Percentiles rank a stretch among this genome's conserved stretches.
Conservation (phyloP, 2,797 vertebrate species). For the Phaenicophaeus curvirostris region DNA sequence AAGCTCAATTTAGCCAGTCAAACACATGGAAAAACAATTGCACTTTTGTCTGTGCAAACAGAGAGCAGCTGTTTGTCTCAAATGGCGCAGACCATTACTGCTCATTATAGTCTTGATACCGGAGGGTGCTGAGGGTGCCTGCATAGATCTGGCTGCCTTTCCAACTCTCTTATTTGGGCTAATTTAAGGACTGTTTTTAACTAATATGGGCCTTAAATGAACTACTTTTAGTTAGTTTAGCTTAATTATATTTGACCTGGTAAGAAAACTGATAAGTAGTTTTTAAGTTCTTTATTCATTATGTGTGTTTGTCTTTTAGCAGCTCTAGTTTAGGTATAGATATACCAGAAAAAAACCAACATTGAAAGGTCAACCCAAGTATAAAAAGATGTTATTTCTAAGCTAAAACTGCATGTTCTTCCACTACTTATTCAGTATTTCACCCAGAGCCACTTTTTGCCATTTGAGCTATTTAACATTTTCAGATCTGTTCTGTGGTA, state of each 20-base stretch:
- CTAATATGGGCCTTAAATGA: not conserved
- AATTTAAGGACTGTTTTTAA: not conserved
- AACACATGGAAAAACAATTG: constrained; percentile 62
- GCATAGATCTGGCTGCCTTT: not conserved
- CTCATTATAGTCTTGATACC: not conserved
- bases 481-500: not conserved
- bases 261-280: not conserved
- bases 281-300: not conserved
- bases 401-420: not conserved
- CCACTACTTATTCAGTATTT: not conserved
- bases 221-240: not conserved
- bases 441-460: not conserved
- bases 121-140: not conserved
- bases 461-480: not conserved
- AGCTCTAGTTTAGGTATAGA: not conserved
- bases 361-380: not conserved
- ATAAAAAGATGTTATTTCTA: not conserved
- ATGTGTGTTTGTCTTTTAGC: not conserved
- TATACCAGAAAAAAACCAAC: not conserved
- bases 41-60: constrained; percentile 52
- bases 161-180: not conserved
- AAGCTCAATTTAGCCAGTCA: constrained; percentile 45
- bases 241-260: not conserved
- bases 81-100: not conserved
- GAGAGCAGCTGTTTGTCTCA: constrained; percentile 62